Evolutionary conservation across 2,113 vertebrate species (phyloP).

Genomic region (Ia io): DNA sequence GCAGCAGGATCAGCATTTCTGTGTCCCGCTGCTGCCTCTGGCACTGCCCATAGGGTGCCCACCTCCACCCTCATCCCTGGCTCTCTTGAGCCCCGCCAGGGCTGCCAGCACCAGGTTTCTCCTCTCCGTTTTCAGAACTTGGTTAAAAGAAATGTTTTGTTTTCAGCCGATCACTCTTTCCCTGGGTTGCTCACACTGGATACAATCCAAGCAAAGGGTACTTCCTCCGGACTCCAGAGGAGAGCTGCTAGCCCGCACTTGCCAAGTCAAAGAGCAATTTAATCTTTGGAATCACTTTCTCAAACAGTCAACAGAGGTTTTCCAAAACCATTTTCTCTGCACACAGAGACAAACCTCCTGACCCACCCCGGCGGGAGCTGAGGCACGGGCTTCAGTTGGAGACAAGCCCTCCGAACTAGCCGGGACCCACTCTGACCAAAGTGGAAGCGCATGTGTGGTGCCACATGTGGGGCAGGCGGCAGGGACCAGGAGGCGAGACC

Average conservation of each 20-base stretch:
- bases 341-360: not conserved
- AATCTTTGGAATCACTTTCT: not conserved
- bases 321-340: not conserved
- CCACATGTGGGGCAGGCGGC: not conserved
- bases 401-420: not conserved
- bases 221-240: not conserved
- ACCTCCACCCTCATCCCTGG: rapidly evolving
- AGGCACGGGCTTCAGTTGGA: not conserved
- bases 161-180: not conserved
- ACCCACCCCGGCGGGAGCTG: rapidly evolving
- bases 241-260: not conserved
- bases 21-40: too few relatives aligned
- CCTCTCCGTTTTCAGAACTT: not conserved
- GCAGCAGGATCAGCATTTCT: not conserved
- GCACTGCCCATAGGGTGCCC: not conserved
- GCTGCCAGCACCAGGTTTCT: rapidly evolving
- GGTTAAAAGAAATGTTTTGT: not conserved
- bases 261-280: not conserved
- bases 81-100: rapidly evolving
- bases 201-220: not conserved
- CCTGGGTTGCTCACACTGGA: not conserved
- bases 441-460: too few relatives aligned
- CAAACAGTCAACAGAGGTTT: not conserved
- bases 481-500: not conserved
- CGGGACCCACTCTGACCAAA: not conserved